Evolutionary conservation across 2,113 vertebrate genomes (phyloP).

Genomic region (Leucopsar rothschildi): DNA sequence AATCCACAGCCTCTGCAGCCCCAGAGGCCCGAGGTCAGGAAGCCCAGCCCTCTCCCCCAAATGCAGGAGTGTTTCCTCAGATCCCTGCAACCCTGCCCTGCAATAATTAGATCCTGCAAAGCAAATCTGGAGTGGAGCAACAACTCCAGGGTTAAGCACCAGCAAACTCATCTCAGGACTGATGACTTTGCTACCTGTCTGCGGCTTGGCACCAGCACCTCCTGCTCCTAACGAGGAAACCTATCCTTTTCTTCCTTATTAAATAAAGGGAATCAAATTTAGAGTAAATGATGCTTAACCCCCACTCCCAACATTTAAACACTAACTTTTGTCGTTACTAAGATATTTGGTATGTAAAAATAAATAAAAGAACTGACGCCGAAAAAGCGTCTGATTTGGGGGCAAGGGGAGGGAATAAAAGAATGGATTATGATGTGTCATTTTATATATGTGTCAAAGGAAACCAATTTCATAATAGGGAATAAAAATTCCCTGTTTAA

Average conservation of each 20-base stretch:
- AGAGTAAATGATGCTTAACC: slow-evolving; percentile 18
- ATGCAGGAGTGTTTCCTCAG: neutral
- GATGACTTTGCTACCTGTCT: neutral
- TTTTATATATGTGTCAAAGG: slow-evolving; percentile 43
- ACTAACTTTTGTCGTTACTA: neutral
- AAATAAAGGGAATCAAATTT: neutral
- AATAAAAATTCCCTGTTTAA: slow-evolving; percentile 70
- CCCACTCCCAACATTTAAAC: neutral
- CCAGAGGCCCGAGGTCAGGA: slow-evolving; percentile 14
- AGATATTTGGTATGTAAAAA: slow-evolving; percentile 2
- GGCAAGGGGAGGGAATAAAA: slow-evolving; percentile 50
- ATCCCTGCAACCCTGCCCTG: neutral
- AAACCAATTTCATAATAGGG: slow-evolving; percentile 40
- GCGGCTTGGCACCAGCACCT: neutral
- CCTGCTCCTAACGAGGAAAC: neutral
- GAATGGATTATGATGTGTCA: slow-evolving; percentile 48
- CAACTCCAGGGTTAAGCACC: slow-evolving; percentile 41
- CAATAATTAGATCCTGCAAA: slow-evolving; percentile 32
- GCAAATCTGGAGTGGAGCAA: neutral
- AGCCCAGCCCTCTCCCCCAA: neutral
- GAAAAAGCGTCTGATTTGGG: neutral
- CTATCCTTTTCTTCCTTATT: neutral
- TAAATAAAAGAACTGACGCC: neutral
- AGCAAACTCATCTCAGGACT: slow-evolving; percentile 39
- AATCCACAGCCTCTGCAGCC: slow-evolving; percentile 5